A percentile compares a stretch with the other conserved stretches of the same genome.
phyloP scores from a whole-genome alignment of 2,797 vertebrate species.

The Lutjanus argentimaculatus region DNA sequence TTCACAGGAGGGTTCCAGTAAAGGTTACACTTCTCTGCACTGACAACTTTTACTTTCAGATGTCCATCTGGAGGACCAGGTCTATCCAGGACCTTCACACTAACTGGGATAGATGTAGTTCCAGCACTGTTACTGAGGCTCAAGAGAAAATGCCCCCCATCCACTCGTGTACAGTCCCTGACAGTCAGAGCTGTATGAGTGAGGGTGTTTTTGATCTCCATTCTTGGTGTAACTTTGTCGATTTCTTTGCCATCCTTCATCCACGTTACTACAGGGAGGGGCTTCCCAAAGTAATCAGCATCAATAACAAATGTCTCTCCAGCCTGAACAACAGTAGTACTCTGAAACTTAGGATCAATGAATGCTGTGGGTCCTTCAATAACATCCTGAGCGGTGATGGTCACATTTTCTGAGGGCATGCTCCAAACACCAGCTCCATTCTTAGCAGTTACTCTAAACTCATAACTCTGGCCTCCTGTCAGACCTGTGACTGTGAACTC shows the following conservation, averaged over 20 bases:
- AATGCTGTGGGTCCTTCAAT: slow-evolving; percentile 90
- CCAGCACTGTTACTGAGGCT: slow-evolving; percentile 93
- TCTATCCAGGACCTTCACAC: slow-evolving; percentile 94
- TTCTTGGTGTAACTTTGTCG: slow-evolving; percentile 87
- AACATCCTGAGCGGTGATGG: slow-evolving; percentile 92
- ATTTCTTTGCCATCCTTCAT: slow-evolving; percentile 93
- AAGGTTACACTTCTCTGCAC: slow-evolving; percentile 93
- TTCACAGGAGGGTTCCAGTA: slow-evolving; percentile 94
- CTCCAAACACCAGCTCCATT: slow-evolving; percentile 94
- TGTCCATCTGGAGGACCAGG: slow-evolving; percentile 93
- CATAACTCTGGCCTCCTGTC: slow-evolving; percentile 91
- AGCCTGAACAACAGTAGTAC: slow-evolving; percentile 86
- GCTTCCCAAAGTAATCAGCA: slow-evolving; percentile 95
- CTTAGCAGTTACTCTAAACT: slow-evolving; percentile 95
- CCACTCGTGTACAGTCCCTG: slow-evolving; percentile 88
- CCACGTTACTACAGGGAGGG: slow-evolving; percentile 92
- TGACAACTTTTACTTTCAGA: slow-evolving; percentile 91
- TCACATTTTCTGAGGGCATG: slow-evolving; percentile 90
- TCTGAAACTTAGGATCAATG: slow-evolving; percentile 94
- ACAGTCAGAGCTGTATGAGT: slow-evolving; percentile 90
- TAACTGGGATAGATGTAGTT: slow-evolving; percentile 91
- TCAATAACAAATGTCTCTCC: slow-evolving; percentile 95
- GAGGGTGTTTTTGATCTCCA: slow-evolving; percentile 91
- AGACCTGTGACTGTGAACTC: slow-evolving; percentile 92
- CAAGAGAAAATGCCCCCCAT: slow-evolving; percentile 93